Conservation (phyloP, 2,888 invertebrate species). For the Orthosia gothica region DNA sequence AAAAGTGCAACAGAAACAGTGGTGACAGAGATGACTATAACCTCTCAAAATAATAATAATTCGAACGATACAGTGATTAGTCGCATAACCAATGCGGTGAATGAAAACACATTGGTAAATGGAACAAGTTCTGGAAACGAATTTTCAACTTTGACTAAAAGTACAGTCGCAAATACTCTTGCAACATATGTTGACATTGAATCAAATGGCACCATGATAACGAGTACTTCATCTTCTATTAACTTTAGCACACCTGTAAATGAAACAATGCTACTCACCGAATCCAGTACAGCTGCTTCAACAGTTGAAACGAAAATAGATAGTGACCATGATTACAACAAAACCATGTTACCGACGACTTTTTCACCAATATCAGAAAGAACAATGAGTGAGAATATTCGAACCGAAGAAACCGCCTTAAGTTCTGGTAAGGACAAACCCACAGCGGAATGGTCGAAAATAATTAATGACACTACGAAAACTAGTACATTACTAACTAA, state of each 20-base stretch:
- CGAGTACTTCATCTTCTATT: background rate
- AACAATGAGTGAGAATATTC: background rate
- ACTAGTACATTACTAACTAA: too few species aligned
- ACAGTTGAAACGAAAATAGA: background rate
- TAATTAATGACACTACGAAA: too few species aligned
- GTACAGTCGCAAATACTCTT: background rate
- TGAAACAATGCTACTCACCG: background rate
- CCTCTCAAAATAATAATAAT: background rate
- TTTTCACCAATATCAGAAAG: slow-evolving; percentile 7
- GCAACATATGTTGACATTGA: background rate
- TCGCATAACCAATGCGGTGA: background rate
- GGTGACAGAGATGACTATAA: background rate
- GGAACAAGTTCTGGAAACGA: background rate
- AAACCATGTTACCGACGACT: background rate
- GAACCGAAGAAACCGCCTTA: background rate
- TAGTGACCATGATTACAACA: background rate
- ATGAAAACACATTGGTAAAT: slow-evolving; percentile 11
- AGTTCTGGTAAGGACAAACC: background rate
- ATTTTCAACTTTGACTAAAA: background rate
- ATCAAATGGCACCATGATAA: slow-evolving; percentile 12
- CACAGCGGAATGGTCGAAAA: background rate
- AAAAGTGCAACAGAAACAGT: background rate
- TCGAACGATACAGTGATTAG: background rate
- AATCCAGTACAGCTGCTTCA: background rate
- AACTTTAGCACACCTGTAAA: background rate